These are phyloP conservation scores for Deroptyus accipitrinus DNA, from an alignment of 2,113 vertebrate genomes.

Conservation along the genomic window DNA sequence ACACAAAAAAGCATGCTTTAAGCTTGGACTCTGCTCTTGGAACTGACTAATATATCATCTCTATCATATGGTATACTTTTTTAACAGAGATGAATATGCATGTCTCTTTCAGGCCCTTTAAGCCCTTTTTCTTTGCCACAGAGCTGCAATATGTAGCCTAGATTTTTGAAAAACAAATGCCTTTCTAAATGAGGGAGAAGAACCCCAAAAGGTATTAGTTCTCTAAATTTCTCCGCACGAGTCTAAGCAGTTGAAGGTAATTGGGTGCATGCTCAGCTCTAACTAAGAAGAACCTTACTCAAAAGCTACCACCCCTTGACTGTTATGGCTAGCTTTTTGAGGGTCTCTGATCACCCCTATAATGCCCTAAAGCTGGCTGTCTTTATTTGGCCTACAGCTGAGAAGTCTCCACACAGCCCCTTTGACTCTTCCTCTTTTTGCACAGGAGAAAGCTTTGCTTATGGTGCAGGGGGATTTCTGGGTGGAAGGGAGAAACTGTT, in stretches of 20 bases:
- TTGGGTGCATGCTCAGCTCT: not conserved
- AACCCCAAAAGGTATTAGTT: not conserved
- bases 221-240: not conserved
- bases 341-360: not conserved
- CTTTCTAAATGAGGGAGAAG: not conserved
- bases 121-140: not conserved
- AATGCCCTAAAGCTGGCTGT: not conserved
- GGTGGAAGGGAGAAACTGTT: slow-evolving; percentile 6
- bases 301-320: not conserved
- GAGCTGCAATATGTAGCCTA: not conserved
- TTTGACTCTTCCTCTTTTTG: slow-evolving; percentile 18
- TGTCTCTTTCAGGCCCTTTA: not conserved
- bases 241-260: not conserved
- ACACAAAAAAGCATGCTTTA: not conserved
- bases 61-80: not conserved
- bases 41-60: not conserved
- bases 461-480: slow-evolving; percentile 9
- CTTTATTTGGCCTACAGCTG: not conserved
- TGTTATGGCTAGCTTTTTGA: not conserved
- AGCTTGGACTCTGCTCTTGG: not conserved
- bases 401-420: not conserved
- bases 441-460: slow-evolving; percentile 3
- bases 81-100: not conserved
- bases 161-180: not conserved
- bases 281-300: not conserved